Base-by-base conservation (phyloP, 2,888 invertebrate genomes). In the Habroteleia sp. region DNA sequence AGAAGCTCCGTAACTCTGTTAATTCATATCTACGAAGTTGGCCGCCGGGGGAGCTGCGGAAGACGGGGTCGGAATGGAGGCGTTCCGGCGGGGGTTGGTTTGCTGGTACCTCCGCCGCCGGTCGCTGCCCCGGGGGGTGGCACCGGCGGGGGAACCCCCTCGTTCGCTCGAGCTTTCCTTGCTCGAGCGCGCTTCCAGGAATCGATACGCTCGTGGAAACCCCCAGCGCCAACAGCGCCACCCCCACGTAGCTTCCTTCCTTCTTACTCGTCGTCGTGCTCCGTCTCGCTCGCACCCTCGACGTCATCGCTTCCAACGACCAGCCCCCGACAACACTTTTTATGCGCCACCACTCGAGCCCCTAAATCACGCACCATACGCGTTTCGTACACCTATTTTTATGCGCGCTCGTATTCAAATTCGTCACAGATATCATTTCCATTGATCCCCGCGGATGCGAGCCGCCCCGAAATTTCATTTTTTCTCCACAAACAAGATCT, bases 1-100 rank as follows among this genome's bases (percentile, higher is more conserved):
- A 77, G 81, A 80, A 81, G 81, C 85, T 84, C 83, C 82, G 85
- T 86, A 87, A 86, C 87, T 86, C 86, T 82, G 87, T 87, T 87
- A 87, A 87, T 87, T 87, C 87, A 87, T 87, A 88, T 85, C 87
- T 84, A 80, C 80, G 82, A 87, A 88, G 85, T 87, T 87, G 80
- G 81, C 79, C 29, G 52, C 44, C 42, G 58, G 35, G 69, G 60
- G 68, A 58, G 50, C 54, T 63, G 54, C 60, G 69, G 69, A 73
- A 76, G 69, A 65, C 73, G 54, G 75, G 76, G 56, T 46, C 62
- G 63, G 60, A 37, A 33, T 42, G 58, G 76, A 68, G 73, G 76
- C 73, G 76, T 76, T 76, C 65, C 73, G 73, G 58, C 56, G 41
- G 46, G 65, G 73, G 73, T 62, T 74, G 66, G 54, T 74, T 77